A percentile compares a stretch with the other conserved stretches of the same genome.
Evolutionary conservation across 2,888 invertebrate genomes (phyloP).

Genomic region (Branchellion lobata): DNA sequence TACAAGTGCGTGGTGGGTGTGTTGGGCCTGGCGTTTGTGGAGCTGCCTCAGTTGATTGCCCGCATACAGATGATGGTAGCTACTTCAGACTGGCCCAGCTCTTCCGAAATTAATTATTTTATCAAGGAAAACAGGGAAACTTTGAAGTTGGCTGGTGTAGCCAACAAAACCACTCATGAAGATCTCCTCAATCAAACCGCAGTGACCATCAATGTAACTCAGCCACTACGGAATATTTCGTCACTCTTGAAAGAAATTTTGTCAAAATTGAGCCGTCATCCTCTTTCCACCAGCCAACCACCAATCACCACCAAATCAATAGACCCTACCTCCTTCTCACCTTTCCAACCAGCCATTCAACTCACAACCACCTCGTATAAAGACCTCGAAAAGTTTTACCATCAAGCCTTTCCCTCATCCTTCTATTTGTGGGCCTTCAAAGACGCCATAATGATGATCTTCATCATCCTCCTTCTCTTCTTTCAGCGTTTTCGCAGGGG

Average conservation of each 20-base stretch:
- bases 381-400: background rate
- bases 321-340: background rate
- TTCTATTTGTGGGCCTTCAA: slow-evolving; percentile 53
- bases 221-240: background rate
- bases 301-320: background rate
- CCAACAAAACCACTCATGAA: background rate
- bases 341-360: background rate
- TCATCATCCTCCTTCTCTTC: slow-evolving; percentile 47
- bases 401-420: slow-evolving; percentile 42
- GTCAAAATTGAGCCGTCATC: too few relatives aligned
- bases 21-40: slow-evolving; percentile 50
- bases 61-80: slow-evolving; percentile 49
- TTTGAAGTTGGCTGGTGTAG: background rate
- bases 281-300: background rate
- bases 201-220: too few relatives aligned
- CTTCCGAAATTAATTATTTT: background rate
- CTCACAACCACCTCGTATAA: too few relatives aligned
- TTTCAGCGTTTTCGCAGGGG: slow-evolving; percentile 44
- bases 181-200: too few relatives aligned
- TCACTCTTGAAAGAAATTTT: background rate
- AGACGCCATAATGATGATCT: slow-evolving; percentile 47
- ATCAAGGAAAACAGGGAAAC: background rate
- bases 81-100: background rate
- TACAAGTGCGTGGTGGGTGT: slow-evolving; percentile 47
- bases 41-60: slow-evolving; percentile 52